Base-by-base conservation (phyloP, 2,797 vertebrate genomes). In the Ataeniobius toweri region DNA sequence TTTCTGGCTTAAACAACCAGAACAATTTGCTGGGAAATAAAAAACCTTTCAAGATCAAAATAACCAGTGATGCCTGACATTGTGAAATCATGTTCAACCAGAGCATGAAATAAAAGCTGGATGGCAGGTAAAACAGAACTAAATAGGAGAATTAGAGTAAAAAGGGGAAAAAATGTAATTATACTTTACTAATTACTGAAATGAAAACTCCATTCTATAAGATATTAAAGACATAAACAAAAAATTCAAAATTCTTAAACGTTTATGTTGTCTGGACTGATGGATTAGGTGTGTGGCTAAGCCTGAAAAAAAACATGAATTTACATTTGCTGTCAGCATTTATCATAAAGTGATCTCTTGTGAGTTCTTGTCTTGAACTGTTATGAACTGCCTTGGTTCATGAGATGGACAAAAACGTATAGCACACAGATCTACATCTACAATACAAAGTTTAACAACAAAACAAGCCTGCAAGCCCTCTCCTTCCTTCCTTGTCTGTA, bases 81-180 rank as follows among this genome's bases (percentile, higher is more conserved):
- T 59, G 72, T 84, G 78, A 85, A 86, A 91, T 90, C 75, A 83
- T 70, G 71, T 74, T 76, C 46, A 76, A 80, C 56, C 71, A 75
- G 79, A 77, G 85, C 80, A 56, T 83, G 67, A 77, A 82, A 81
- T 71, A 61, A 71, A 67, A 51, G 50, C 71, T 76, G 76, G 44
- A 80, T 61, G 36, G 75, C 51, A 77, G 46, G 74, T n/a, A 75
- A 48, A 46, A 53, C 41, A 28, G 68, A 3, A 77, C n/a, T 13
- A 74, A 28, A 44, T 6, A 24, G 20, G 1, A 65, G 75, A 73
- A 51, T 12, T 1, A 67, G 51, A 74, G 39, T 14, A 44, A 24
- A 72, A 22, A 2, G 22, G 31, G 36, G 4, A 12, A 41, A 5
- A 20, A 41, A 67, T 2, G 13, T 22, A 4, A 41, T 39, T 41